A percentile compares a stretch with the other conserved stretches of the same genome.
phyloP scores from a whole-genome alignment of 2,113 vertebrate species.

The Thamnophis sirtalis region DNA sequence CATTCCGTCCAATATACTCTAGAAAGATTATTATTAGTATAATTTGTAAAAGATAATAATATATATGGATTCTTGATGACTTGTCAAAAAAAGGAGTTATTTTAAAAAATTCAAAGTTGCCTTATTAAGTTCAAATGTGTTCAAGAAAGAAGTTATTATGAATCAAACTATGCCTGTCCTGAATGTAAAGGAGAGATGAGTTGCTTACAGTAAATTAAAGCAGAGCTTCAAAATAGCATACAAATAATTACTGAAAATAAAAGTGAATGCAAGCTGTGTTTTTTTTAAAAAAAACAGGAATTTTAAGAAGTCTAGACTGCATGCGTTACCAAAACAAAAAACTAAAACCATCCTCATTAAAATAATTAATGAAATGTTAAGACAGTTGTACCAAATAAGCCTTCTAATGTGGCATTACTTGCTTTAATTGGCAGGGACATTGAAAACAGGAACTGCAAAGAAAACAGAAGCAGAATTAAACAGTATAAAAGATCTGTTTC shows the following conservation, averaged over 20 bases:
- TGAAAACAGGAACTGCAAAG: too few relatives aligned
- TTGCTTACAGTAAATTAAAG: not conserved
- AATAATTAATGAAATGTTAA: too few relatives aligned
- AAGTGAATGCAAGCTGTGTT: not conserved
- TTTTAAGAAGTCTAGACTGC: not conserved
- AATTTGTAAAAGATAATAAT: not conserved
- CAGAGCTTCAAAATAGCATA: not conserved
- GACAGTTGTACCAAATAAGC: too few relatives aligned
- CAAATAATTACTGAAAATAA: not conserved
- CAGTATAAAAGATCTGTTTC: too few relatives aligned
- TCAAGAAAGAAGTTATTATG: not conserved
- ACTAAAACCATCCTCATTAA: not conserved
- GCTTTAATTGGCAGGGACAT: too few relatives aligned
- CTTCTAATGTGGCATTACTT: too few relatives aligned
- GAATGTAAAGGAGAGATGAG: not conserved
- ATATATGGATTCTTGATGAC: not conserved
- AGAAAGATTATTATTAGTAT: not conserved
- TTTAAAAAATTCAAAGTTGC: not conserved
- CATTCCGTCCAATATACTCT: not conserved
- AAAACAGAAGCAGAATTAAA: too few relatives aligned
- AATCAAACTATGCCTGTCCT: not conserved
- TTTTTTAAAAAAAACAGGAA: too few relatives aligned
- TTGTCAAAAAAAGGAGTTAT: not conserved
- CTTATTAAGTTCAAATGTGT: not conserved
- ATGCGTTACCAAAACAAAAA: not conserved